Conservation (phyloP, 23 tunicate genomes). For the Ciona savignyi region DNA sequence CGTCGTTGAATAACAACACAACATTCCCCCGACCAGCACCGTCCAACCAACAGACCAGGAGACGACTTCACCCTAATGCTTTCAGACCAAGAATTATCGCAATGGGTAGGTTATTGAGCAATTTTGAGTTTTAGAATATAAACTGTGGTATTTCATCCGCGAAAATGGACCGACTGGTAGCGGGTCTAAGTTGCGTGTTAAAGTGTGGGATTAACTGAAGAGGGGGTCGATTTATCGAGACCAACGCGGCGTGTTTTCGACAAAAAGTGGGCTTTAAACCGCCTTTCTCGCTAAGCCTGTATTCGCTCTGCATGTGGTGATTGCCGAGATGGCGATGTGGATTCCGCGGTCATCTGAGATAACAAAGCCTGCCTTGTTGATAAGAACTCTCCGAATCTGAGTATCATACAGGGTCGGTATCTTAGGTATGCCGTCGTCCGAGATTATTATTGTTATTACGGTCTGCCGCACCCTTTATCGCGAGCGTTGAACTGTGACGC, state of each 20-base stretch:
- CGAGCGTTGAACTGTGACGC: background rate
- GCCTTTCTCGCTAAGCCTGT: no score
- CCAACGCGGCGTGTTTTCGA: background rate
- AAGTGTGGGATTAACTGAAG: background rate
- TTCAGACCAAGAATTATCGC: slow-evolving; percentile 18
- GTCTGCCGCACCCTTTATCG: background rate
- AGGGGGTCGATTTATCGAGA: background rate
- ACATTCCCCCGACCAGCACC: slow-evolving; percentile 7
- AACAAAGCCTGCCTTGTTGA: slow-evolving; percentile 10
- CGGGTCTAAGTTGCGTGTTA: background rate
- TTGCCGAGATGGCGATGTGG: background rate
- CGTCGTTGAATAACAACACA: slow-evolving; percentile 31
- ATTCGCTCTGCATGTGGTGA: background rate
- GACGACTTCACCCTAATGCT: background rate
- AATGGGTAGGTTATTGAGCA: slow-evolving; percentile 12
- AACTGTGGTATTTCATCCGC: background rate
- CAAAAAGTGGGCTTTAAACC: no score
- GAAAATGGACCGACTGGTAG: background rate
- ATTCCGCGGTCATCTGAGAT: background rate
- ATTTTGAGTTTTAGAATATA: background rate
- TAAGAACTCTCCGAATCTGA: background rate
- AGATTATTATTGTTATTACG: background rate
- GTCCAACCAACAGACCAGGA: background rate
- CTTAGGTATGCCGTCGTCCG: no score
- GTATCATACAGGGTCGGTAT: no score